Percentiles rank a stretch among this genome's conserved stretches.
phyloP scores from a whole-genome alignment of 2,113 vertebrate species.

The Acinonyx jubatus region DNA sequence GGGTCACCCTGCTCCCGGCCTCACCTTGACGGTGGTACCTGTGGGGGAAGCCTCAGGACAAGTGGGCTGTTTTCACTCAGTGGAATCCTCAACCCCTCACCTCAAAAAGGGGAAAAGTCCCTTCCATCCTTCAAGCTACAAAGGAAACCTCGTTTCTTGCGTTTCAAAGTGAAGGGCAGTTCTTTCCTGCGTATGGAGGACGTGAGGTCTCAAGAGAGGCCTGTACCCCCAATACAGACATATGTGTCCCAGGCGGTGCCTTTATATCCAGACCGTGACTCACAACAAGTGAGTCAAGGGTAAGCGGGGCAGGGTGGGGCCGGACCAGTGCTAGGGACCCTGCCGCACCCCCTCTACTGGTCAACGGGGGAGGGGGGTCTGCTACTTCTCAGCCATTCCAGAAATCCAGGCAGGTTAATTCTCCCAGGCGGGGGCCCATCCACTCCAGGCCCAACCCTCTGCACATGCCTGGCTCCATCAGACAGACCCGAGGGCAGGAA shows the following conservation, averaged over 20 bases:
- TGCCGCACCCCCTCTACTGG: background rate
- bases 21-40: background rate
- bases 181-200: background rate
- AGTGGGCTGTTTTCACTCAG: background rate
- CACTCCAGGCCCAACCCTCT: background rate
- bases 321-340: constrained; percentile 12
- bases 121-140: background rate
- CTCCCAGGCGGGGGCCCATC: background rate
- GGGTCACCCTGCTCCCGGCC: background rate
- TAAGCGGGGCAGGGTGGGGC: constrained; percentile 37
- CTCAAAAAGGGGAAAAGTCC: background rate
- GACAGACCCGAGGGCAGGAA: background rate
- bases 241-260: constrained; percentile 31
- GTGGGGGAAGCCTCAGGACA: background rate
- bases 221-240: background rate
- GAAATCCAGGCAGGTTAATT: background rate
- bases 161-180: background rate
- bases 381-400: background rate
- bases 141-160: background rate
- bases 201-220: background rate
- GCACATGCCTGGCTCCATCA: background rate
- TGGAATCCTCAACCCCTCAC: background rate
- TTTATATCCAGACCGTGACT: constrained; percentile 59
- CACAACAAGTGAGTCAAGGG: constrained; percentile 52
- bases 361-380: background rate